Evolutionary conservation across 1,140 invertebrate species (phyloP), one percentile per base, ranked within the genome.

Genomic region (Drosophila murphyi): DNA sequence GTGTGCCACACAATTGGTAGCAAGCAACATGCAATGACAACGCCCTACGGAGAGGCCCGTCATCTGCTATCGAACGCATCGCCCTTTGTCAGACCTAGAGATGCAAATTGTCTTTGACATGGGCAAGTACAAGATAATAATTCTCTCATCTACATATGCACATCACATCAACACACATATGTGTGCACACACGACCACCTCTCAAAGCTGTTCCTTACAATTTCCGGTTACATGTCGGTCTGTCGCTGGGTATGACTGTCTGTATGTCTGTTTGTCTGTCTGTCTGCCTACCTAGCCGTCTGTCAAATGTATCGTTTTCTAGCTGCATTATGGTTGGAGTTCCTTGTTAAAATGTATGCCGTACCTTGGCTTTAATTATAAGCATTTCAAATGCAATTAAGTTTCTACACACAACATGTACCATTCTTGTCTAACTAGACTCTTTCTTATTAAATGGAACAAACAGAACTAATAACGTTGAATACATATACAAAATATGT

Each of bases 51-150:
- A 55, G 63, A 52, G 28, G 34, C 48, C 28, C 37, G 48, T 63
- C 61, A 35, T 12, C 29, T 63, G 29, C 48, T 43, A 63, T 63
- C 35, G 61, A 51, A 52, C 29, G 37, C 35, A 32, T 20, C 48
- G 54, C 51, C 79, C 60, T 77, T 80, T 80, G 78, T 80, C 72
- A 72, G 41, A 57, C 50, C 55, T 45, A 77, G 67, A 81, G 69
- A 78, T 76, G 64, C 62, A 82, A 82, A 82, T 78, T 82, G 73
- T 67, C 80, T 82, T 75, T 78, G 80, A 82, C 80, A 78, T 81
- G 78, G 78, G 48, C 67, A 81, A 81, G 68, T 81, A 81, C 79
- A 80, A 81, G 79, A 76, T 81, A 80, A 81, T 82, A 82, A 71
- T 81, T 81, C 63, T 63, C 78, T 54, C 63, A 20, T 20, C 20